These are phyloP conservation scores for Caenorhabditis elegans DNA, from an alignment of 1,140 invertebrate species.

Conservation along the genomic window WBcel235 BX284606.5:5148501-5149000, in stretches of 20 bases:
- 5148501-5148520: too few relatives aligned
- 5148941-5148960: constrained; percentile 10
- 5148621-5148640: neutral
- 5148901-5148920: neutral
- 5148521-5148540: too few relatives aligned
- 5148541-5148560: too few relatives aligned
- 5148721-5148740: neutral
- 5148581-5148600: too few relatives aligned
- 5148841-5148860: too few relatives aligned
- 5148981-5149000: constrained; percentile 9
- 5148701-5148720: neutral
- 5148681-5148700: neutral
- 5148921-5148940: constrained; percentile 11
- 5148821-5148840: too few relatives aligned
- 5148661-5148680: neutral
- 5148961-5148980: constrained; percentile 28
- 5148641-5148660: neutral
- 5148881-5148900: too few relatives aligned
- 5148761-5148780: neutral
- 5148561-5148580: too few relatives aligned
- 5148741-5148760: neutral
- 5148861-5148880: too few relatives aligned
- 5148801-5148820: too few relatives aligned
- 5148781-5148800: too few relatives aligned
- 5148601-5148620: too few relatives aligned